Base-by-base conservation (phyloP, 1,140 invertebrate species). In the Oscheius sp. region DNA sequence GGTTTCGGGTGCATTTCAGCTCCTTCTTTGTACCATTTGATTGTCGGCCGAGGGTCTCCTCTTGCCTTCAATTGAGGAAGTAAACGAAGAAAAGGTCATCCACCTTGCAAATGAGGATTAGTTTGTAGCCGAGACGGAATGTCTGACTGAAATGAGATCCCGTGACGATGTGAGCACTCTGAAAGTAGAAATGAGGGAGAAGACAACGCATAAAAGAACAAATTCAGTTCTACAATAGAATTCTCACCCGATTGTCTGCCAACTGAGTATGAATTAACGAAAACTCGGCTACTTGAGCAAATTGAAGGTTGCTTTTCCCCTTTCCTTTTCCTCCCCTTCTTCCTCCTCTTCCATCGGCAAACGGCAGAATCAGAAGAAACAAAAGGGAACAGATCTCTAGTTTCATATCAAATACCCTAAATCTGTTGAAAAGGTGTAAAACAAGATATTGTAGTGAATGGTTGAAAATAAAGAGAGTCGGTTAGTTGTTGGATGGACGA, bases 211-310 rank as follows among this genome's bases (percentile, higher is more conserved):
- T 2, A 59, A 68, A 2, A n/a, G n/a, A n/a, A n/a, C n/a, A n/a
- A n/a, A n/a, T n/a, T 1, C n/a, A n/a, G 62, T 68, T 28, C 23
- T 42, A 18, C 18, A 76, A n/a, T 29, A 18, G 18, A n/a, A 23
- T 23, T 55, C 79, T 84, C 64, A 84, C 82, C 63, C 82, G 58
- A 75, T 84, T 84, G 63, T 83, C 82, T 2, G 81, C 62, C 28
- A 83, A 26, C 35, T 74, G n/a, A 13, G 62, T 69, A 42, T 84
- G 79, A 63, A 83, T 80, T 52, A 83, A 68, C 26, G 83, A 84
- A 69, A 83, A 83, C 64, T 83, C 82, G 18, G 82, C 82, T 63
- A 83, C 82, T 68, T 83, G 82, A 2, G 82, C 79, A 68, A 83
- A 83, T 74, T 83, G 82, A 46, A 83, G 71, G 61, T 84, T 84